These are phyloP conservation scores for Clarias pachynema DNA, from an alignment of 2,797 vertebrate genomes.

Conservation along the genomic window DNA sequence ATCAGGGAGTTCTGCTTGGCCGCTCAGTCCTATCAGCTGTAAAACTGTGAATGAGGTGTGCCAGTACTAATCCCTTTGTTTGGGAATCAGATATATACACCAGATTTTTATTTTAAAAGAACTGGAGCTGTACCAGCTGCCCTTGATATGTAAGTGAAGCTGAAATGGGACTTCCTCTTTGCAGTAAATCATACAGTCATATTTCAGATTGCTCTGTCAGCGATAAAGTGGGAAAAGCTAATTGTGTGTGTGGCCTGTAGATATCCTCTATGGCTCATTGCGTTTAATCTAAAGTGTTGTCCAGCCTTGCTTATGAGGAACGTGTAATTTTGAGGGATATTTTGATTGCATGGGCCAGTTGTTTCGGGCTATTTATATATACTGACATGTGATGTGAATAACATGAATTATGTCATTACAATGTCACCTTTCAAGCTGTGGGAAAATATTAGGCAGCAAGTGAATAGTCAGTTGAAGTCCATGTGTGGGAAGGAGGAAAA, in stretches of 20 bases:
- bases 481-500: no score
- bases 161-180: conserved; percentile 39
- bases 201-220: conserved; percentile 42
- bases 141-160: conserved; percentile 43
- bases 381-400: no score
- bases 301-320: conserved; percentile 3
- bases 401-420: no score
- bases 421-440: no score
- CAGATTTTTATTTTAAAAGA: conserved; percentile 26
- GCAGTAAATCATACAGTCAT: conserved; percentile 38
- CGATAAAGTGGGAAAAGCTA: conserved; percentile 25
- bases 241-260: conserved; percentile 21
- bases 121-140: conserved; percentile 20
- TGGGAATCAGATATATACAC: conserved; percentile 25
- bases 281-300: conserved; percentile 17
- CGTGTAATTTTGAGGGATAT: not conserved
- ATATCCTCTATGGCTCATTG: conserved; percentile 21
- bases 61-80: conserved; percentile 28
- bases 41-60: conserved; percentile 28
- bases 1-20: not conserved
- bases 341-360: not conserved
- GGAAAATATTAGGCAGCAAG: no score
- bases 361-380: not conserved
- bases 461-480: no score
- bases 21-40: not conserved